A percentile compares a stretch with the other conserved stretches of the same genome.
phyloP scores from a whole-genome alignment of 2,113 vertebrate genomes.

The Melanostigma gelatinosum region DNA sequence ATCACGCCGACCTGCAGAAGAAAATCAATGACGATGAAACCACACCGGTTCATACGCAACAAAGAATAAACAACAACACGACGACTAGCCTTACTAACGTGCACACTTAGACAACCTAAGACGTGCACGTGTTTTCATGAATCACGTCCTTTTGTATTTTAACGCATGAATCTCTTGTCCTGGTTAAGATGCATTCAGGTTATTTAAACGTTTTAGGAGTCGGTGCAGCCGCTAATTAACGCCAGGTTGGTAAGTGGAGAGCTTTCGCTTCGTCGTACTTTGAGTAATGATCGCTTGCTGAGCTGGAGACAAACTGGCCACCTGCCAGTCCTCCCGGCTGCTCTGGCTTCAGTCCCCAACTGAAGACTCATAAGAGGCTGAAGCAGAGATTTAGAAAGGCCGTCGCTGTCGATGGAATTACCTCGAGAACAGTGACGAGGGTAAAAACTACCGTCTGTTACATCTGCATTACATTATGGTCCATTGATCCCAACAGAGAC shows the following conservation, averaged over 20 bases:
- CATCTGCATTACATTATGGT: too few species aligned
- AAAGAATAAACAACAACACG: too few species aligned
- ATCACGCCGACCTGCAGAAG: constrained; percentile 93
- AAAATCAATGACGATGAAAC: background rate
- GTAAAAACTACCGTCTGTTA: background rate
- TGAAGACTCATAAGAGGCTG: background rate
- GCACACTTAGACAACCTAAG: background rate
- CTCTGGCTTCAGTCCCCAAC: background rate
- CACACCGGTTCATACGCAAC: background rate
- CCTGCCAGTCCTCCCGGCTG: background rate
- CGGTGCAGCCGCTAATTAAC: background rate
- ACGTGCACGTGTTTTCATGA: background rate
- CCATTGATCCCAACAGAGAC: too few species aligned
- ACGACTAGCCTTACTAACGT: background rate
- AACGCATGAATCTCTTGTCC: background rate
- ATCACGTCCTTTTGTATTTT: background rate
- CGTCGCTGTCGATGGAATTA: background rate
- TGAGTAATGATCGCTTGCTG: background rate
- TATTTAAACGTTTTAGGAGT: background rate
- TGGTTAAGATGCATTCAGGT: background rate
- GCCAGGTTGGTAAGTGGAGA: background rate
- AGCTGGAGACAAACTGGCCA: background rate
- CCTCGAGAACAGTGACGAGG: background rate
- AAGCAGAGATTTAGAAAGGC: background rate
- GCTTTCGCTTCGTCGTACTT: background rate